Percentiles rank a stretch among this genome's conserved stretches.
phyloP scores from a whole-genome alignment of 2,797 vertebrate species.

The Silurus aristotelis region DNA sequence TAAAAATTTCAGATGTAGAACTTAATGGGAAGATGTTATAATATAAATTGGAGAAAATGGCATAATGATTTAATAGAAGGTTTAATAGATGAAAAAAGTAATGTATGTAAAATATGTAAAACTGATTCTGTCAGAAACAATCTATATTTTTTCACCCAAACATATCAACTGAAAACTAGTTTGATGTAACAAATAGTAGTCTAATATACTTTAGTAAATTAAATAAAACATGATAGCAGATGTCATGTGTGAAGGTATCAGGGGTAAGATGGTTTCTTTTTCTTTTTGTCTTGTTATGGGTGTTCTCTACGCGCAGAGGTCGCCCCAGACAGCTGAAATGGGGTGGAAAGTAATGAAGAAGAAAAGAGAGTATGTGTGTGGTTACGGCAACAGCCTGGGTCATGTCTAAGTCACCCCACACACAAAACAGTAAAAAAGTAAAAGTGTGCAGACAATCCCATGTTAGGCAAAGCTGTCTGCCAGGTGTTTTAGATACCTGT shows the following conservation, averaged over 20 bases:
- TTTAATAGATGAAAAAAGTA: neutral
- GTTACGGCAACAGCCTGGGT: slow-evolving; percentile 72
- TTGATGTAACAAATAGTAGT: too few species aligned
- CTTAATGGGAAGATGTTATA: neutral
- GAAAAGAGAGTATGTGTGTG: slow-evolving; percentile 61
- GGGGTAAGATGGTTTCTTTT: slow-evolving; percentile 4
- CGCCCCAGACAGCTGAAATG: slow-evolving; percentile 76
- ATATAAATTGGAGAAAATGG: neutral
- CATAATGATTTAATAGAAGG: neutral
- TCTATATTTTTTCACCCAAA: neutral
- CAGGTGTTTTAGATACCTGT: slow-evolving; percentile 80
- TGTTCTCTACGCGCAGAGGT: slow-evolving; percentile 58
- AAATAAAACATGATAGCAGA: slow-evolving; percentile 59
- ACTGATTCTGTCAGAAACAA: neutral
- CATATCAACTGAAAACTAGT: neutral
- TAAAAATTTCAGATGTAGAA: neutral
- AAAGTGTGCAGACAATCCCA: slow-evolving; percentile 72
- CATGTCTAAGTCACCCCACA: slow-evolving; percentile 75
- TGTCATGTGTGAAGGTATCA: slow-evolving; percentile 48
- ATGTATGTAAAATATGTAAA: neutral
- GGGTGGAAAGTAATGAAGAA: slow-evolving; percentile 72
- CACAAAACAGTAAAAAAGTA: slow-evolving; percentile 65
- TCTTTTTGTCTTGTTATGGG: neutral
- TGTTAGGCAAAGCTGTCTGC: slow-evolving; percentile 71
- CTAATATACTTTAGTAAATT: neutral